Percentiles rank a stretch among this genome's conserved stretches.
phyloP scores from a whole-genome alignment of 2,113 vertebrate species.

The Myiagra hebetior region DNA sequence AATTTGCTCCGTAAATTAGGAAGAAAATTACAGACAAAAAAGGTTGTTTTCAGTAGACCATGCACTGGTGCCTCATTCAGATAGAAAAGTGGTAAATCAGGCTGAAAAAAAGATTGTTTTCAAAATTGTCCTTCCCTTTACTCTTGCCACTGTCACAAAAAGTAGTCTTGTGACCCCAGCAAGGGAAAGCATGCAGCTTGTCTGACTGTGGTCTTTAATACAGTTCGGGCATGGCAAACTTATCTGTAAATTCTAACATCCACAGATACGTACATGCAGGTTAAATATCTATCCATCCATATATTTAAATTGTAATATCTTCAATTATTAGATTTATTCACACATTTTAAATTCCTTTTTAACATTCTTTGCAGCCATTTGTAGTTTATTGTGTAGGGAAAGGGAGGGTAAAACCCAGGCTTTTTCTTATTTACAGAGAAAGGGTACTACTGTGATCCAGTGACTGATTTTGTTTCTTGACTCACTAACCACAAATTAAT shows the following conservation, averaged over 20 bases:
- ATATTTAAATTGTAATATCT: neutral
- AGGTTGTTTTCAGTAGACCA: neutral
- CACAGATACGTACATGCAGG: neutral
- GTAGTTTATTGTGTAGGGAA: neutral
- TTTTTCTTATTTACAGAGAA: slow-evolving; percentile 14
- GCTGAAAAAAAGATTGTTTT: neutral
- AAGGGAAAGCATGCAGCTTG: neutral
- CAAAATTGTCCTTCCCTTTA: neutral
- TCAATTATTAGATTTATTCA: neutral
- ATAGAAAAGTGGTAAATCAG: neutral
- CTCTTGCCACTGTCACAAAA: neutral
- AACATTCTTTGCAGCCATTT: neutral
- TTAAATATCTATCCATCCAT: neutral
- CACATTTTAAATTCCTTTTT: neutral
- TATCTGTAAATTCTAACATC: neutral
- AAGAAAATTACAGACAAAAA: neutral
- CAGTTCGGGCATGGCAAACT: neutral
- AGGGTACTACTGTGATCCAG: neutral
- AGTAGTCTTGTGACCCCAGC: neutral
- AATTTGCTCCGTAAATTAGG: neutral
- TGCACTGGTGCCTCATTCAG: neutral
- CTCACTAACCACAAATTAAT: neutral
- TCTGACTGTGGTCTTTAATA: neutral
- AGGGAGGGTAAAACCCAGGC: neutral
- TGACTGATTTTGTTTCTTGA: slow-evolving; percentile 25